phyloP scores from a whole-genome alignment of 2,113 vertebrate genomes.

The Oryzias curvinotus region DNA sequence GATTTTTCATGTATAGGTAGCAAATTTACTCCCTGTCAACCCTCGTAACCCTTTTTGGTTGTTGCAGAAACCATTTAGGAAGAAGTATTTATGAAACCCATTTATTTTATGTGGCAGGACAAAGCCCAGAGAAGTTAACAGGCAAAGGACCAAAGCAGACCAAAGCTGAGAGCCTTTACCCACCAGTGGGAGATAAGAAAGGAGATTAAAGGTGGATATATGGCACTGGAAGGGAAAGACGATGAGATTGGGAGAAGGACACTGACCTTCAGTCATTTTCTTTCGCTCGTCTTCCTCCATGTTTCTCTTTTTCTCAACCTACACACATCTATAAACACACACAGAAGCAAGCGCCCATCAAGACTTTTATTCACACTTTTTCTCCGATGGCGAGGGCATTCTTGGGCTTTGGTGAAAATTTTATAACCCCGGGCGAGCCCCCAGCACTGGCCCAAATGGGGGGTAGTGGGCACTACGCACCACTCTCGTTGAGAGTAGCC shows the following conservation, averaged over 20 bases:
- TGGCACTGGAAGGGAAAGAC: constrained; percentile 21
- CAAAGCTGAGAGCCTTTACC: constrained; percentile 32
- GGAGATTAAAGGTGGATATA: constrained; percentile 60
- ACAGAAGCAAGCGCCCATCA: background rate
- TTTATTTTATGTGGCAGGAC: constrained; percentile 33
- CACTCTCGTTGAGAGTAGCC: constrained; percentile 33
- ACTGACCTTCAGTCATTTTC: constrained; percentile 49
- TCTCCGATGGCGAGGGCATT: constrained; percentile 8
- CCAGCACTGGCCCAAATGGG: constrained; percentile 16
- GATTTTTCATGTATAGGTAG: constrained; percentile 8
- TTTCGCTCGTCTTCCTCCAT: constrained; percentile 1
- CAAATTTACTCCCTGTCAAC: background rate
- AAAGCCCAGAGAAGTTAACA: constrained; percentile 27
- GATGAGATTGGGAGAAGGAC: constrained; percentile 17
- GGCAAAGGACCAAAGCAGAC: constrained; percentile 23
- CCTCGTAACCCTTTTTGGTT: constrained; percentile 1
- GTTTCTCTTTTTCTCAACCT: background rate
- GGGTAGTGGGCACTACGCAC: constrained; percentile 41
- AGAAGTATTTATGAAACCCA: constrained; percentile 46
- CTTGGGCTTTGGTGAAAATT: constrained; percentile 50
- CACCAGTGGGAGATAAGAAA: constrained; percentile 41
- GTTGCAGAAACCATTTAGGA: constrained; percentile 19
- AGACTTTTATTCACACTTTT: constrained; percentile 35
- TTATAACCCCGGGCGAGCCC: constrained; percentile 50
- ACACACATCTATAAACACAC: background rate